Evolutionary conservation across 2,113 vertebrate species (phyloP).

Genomic region (Seriola aureovittata): DNA sequence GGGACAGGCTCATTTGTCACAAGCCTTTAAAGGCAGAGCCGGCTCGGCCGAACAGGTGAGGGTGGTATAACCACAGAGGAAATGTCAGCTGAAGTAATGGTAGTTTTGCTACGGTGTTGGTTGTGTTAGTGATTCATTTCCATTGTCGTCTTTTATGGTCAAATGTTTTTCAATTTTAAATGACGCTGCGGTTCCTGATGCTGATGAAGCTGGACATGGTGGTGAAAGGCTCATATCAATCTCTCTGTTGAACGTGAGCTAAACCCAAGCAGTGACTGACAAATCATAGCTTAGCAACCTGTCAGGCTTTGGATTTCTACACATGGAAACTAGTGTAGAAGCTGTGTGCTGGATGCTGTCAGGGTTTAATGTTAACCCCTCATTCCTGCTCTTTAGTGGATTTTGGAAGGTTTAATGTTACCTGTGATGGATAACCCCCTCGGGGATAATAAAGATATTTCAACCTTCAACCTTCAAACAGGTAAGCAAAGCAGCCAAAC

Average conservation of each 20-base stretch:
- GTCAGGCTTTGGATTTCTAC: too few relatives aligned
- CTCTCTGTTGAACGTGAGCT: neutral
- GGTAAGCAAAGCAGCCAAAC: too few relatives aligned
- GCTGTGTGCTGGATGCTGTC: too few relatives aligned
- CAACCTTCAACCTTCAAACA: too few relatives aligned
- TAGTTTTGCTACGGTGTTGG: neutral
- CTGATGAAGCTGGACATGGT: constrained; percentile 19
- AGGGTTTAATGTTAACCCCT: too few relatives aligned
- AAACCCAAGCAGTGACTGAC: neutral
- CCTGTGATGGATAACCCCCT: too few relatives aligned
- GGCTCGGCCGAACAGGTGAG: constrained; percentile 22
- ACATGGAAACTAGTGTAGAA: too few relatives aligned
- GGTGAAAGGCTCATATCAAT: constrained; percentile 1
- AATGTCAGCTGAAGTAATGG: constrained; percentile 36
- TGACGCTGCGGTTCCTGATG: constrained; percentile 9
- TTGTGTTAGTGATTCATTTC: constrained; percentile 25
- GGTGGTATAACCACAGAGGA: constrained; percentile 1
- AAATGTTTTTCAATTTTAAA: constrained; percentile 6
- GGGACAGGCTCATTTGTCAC: constrained; percentile 68
- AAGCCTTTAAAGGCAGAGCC: constrained; percentile 41
- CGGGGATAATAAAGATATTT: too few relatives aligned
- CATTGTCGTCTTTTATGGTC: neutral
- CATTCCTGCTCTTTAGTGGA: too few relatives aligned
- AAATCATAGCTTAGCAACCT: neutral
- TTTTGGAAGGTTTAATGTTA: too few relatives aligned